Base-by-base conservation (phyloP, 2,797 vertebrate genomes). In the Pagetopsis macropterus region DNA sequence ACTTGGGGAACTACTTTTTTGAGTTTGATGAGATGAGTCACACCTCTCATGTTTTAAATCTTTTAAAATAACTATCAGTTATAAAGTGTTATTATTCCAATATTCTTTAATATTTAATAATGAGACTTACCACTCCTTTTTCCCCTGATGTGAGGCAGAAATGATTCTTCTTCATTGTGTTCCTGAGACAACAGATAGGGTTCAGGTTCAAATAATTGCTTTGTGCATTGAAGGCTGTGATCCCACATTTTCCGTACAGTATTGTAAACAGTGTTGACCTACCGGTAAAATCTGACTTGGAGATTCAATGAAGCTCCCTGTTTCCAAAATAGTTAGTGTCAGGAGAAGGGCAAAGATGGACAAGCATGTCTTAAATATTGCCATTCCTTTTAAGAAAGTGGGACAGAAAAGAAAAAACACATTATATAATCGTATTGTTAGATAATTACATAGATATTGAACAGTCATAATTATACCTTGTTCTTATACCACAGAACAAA, bases 351-450 rank as follows among this genome's bases (percentile, higher is more conserved):
- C 79, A 72, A 74, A 8, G 55, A 86, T 11, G 52, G 45, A 54
- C 46, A 83, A 37, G 21, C 50, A 59, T 65, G 74, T 79, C 72
- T 46, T 86, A 41, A 19, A 19, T 71, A 75, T 65, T 48, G 79
- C 89, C 92, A 93, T 93, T 81, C 72, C 87, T 89, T 66, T 65
- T 0, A 45, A 58, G 15, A 62, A 52, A 62, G n/a, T 62, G 14
- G n/a, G 3, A 50, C 8, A 70, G 9, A 65, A 64, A 45, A 13
- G 41, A 55, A 6, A 5, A 44, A 0, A 41, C 43, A 46, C 23
- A 43, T 41, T 14, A 68, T 4, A 8, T 13, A 3, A 2, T 44
- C 23, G 40, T 8, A 37, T 57, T 37, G 4, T n/a, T 51, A 9
- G 1, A 27, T 5, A 63, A 6, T 43, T 3, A 23, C 50, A 1